These are phyloP conservation scores for Apogon hyalosoma DNA, from an alignment of 2,797 vertebrate species.

Conservation along the genomic window DNA sequence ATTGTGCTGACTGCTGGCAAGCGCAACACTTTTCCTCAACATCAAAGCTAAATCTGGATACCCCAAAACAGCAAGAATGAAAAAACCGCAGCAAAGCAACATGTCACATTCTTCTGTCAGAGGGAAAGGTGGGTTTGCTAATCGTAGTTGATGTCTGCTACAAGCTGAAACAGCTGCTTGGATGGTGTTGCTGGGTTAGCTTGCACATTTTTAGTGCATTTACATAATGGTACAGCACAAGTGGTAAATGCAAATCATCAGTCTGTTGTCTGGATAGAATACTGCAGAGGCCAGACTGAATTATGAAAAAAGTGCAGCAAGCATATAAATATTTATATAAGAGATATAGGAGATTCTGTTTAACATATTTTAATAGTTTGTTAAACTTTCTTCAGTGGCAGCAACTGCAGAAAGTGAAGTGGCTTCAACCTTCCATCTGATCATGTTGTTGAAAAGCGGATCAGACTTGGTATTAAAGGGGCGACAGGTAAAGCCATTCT, in stretches of 20 bases:
- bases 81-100: constrained; percentile 44
- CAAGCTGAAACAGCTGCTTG: constrained; percentile 6
- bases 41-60: constrained; percentile 66
- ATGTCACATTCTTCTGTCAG: constrained; percentile 33
- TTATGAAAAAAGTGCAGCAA: constrained; percentile 12
- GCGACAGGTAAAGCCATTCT: not conserved
- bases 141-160: constrained; percentile 10
- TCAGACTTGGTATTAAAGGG: not conserved
- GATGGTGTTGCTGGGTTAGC: not conserved
- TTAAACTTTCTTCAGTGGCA: not conserved
- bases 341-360: not conserved
- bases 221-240: constrained; percentile 2
- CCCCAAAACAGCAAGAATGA: constrained; percentile 35
- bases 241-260: constrained; percentile 23
- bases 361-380: not conserved
- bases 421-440: constrained; percentile 1
- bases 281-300: constrained; percentile 6
- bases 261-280: not conserved
- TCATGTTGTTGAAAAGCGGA: not conserved
- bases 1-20: constrained; percentile 67
- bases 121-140: constrained; percentile 10
- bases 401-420: not conserved
- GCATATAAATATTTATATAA: constrained; percentile 24
- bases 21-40: constrained; percentile 32
- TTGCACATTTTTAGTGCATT: not conserved